Conservation (phyloP, 2,888 invertebrate genomes). For the Agrotis segetum region DNA sequence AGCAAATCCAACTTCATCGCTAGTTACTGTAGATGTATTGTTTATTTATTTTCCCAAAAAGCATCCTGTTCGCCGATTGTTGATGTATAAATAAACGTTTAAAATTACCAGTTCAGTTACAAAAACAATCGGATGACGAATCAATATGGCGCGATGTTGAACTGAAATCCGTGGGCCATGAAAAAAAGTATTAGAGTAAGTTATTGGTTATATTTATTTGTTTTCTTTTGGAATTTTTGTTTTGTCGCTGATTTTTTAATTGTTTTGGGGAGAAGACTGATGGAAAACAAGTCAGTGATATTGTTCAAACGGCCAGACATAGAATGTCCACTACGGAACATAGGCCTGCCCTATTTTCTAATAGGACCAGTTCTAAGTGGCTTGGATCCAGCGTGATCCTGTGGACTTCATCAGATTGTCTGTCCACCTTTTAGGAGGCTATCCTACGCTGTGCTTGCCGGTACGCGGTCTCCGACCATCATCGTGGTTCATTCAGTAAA, state of each 20-base stretch:
- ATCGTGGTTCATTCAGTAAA: too few species aligned
- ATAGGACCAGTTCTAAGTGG: too few species aligned
- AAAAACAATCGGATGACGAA: conserved; percentile 59
- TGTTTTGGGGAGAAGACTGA: background rate
- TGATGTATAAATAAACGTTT: conserved; percentile 48
- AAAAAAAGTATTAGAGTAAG: background rate
- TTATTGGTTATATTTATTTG: conserved; percentile 10
- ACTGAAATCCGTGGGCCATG: conserved; percentile 30
- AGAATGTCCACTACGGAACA: too few species aligned
- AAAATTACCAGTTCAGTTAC: conserved; percentile 48
- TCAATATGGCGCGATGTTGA: conserved; percentile 36
- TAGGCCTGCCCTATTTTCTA: too few species aligned
- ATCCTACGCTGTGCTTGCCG: too few species aligned
- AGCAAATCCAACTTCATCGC: background rate
- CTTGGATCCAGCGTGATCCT: too few species aligned
- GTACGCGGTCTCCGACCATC: too few species aligned
- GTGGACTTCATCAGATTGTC: too few species aligned
- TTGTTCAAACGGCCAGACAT: background rate
- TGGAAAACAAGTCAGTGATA: background rate
- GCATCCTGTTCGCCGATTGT: conserved; percentile 45
- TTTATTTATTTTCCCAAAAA: conserved; percentile 51
- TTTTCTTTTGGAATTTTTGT: background rate
- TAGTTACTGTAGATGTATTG: conserved; percentile 15
- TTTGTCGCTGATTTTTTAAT: too few species aligned
- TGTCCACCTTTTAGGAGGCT: too few species aligned